Evolutionary conservation across 2,797 vertebrate genomes (phyloP), one percentile per base, ranked within the genome.

Genomic region (Botia almorhae): DNA sequence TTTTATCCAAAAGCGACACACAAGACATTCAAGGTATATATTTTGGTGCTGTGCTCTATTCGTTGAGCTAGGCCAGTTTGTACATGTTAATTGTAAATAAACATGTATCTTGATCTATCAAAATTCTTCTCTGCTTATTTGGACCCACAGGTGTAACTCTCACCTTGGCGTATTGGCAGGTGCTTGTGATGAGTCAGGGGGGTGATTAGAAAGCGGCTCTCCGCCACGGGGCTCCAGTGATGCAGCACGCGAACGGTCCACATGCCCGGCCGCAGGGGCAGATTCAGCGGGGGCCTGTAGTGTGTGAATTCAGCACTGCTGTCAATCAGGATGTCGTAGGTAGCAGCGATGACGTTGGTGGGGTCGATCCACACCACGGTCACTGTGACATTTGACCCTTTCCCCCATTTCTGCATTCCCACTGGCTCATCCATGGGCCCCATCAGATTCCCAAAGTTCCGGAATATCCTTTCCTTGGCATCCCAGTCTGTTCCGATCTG

Each of bases 401-500:
- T 99, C 0, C 91, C 95, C 98, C 98, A 99, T 63, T 95, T 97
- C 93, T 99, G 98, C 97, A 99, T 98, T 63, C 96, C 97, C 3
- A 99, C 93, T 0, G 96, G 96, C 90, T 99, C 98, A 0, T 98
- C 97, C 92, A 92, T 95, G 0, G 98, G 97, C 14, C 97, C 97
- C 26, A 99, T 93, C 39, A 99, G 93, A n/a, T 97, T 94, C 2
- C 98, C 98, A 0, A 97, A 96, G 89, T 99, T 99, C 69, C 98
- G 92, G 90, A 99, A 99, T 74, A 99, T 91, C 16, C 98, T 93
- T 81, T 99, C 98, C 88, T 99, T 99, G 81, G 98, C 97, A 0
- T 99, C 98, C 98, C 98, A 99, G 78, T 99, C 98, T 0, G 96
- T 97, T 46, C 98, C 97, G 2, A 98, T 94, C 98, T 99, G 93